Evolutionary conservation across 2,888 invertebrate species (phyloP), one percentile per base, ranked within the genome.

Genomic region (Leucania comma): DNA sequence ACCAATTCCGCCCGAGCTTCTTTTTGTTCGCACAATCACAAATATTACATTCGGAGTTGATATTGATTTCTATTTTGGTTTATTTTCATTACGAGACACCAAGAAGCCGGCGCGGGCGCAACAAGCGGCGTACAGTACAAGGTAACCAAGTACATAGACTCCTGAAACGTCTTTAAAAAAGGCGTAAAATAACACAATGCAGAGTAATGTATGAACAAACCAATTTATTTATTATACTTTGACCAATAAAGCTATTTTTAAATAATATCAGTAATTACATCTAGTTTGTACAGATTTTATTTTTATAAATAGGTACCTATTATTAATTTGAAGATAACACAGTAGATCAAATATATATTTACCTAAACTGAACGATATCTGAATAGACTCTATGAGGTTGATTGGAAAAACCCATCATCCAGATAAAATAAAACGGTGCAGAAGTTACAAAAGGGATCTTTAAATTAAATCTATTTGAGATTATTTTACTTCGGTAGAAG

Each of bases 181-280:
- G 56, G 66, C 22, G 12, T 26, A 17, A 63, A 61, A 65, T 68
- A 64, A 75, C 20, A 75, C 50, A 71, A 71, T 60, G 10, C 54
- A 6, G 1, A 10, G 8, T 70, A 68, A 53, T 78, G 60, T 78
- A 72, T 78, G 85, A 87, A 87, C 86, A 88, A 88, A 88, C 88
- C 88, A 86, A 78, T 89, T 87, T 89, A 89, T 87, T 89, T 81
- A 81, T 58, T 80, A 83, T 83, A 83, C 82, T 81, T 83, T 74
- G 80, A 83, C 81, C 77, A 81, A 79, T 81, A 77, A 59, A 72
- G 71, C 76, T 80, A 79, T 73, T 62, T 82, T 84, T 78, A 80
- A 82, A 81, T 86, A 81, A 72, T 71, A 75, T 80, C 54, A 58
- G 67, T 74, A 82, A 29, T 71, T 79, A 83, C 74, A 81, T 71